Conservation (phyloP, 2,113 vertebrate species). For the Scophthalmus maximus region DNA sequence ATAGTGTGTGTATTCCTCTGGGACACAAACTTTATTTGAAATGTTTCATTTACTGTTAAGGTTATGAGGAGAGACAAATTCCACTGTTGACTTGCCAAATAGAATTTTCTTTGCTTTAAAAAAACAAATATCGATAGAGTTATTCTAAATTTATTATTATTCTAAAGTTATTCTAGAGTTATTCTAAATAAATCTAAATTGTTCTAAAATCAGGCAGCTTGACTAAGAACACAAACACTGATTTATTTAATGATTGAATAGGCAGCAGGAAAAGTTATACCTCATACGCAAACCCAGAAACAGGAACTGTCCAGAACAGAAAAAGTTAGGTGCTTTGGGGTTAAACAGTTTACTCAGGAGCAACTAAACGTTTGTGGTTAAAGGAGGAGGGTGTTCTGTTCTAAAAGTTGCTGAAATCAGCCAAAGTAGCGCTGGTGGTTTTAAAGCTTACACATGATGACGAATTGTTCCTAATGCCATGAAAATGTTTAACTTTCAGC, state of each 20-base stretch:
- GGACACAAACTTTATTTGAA: neutral
- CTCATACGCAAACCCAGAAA: neutral
- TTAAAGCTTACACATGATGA: slow-evolving; percentile 29
- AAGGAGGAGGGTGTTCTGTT: slow-evolving; percentile 3
- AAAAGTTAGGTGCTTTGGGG: slow-evolving; percentile 7
- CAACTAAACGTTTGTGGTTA: slow-evolving; percentile 21
- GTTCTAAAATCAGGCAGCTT: neutral
- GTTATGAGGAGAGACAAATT: neutral
- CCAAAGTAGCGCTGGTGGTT: slow-evolving; percentile 10
- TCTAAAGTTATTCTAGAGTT: too few species aligned
- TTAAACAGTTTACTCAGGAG: slow-evolving; percentile 14
- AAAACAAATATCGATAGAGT: neutral
- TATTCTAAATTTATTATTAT: neutral
- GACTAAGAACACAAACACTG: slow-evolving; percentile 5
- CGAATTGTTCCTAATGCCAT: slow-evolving; percentile 9
- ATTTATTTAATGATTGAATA: neutral
- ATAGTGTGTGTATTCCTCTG: neutral
- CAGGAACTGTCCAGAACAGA: neutral
- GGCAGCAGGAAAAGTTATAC: neutral
- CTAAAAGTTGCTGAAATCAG: slow-evolving; percentile 33
- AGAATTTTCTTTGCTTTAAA: neutral
- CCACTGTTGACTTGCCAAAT: slow-evolving; percentile 5
- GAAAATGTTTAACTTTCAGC: neutral
- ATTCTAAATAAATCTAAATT: too few species aligned
- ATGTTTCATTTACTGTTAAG: neutral